Evolutionary conservation across 2,888 invertebrate species (phyloP).

Genomic region (Mycalesis mineus): DNA sequence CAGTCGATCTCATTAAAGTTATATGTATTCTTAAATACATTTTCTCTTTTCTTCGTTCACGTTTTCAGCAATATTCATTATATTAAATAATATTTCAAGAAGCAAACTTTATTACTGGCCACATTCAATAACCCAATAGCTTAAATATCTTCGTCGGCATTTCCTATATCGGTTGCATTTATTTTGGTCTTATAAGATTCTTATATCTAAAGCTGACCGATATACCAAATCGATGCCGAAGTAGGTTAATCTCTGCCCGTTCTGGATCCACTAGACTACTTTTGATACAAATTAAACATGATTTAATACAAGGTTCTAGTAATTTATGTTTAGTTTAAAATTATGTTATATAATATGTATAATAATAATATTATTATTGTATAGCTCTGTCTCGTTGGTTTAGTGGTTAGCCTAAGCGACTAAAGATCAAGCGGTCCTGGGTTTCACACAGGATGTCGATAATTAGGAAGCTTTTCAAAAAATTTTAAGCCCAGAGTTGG

Average conservation of each 20-base stretch:
- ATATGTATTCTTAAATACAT: neutral
- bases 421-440: too few relatives aligned
- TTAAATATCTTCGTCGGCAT: neutral
- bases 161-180: neutral
- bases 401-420: too few relatives aligned
- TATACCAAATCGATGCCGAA: conserved; percentile 17
- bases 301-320: neutral
- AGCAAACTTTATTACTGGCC: neutral
- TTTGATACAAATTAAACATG: conserved; percentile 4
- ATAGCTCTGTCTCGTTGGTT: too few relatives aligned
- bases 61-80: neutral
- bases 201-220: neutral
- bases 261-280: conserved; percentile 8
- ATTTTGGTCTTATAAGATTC: conserved; percentile 1
- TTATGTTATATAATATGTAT: too few relatives aligned
- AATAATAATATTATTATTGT: too few relatives aligned
- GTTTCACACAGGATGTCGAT: too few relatives aligned
- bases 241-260: conserved; percentile 21
- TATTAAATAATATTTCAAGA: neutral
- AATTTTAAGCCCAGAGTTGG: too few relatives aligned
- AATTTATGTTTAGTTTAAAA: too few relatives aligned
- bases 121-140: conserved; percentile 2
- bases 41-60: neutral
- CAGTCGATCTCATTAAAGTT: neutral
- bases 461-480: too few relatives aligned